Base-by-base conservation (phyloP, 2,888 invertebrate species). In the Ochropleura plecta region DNA sequence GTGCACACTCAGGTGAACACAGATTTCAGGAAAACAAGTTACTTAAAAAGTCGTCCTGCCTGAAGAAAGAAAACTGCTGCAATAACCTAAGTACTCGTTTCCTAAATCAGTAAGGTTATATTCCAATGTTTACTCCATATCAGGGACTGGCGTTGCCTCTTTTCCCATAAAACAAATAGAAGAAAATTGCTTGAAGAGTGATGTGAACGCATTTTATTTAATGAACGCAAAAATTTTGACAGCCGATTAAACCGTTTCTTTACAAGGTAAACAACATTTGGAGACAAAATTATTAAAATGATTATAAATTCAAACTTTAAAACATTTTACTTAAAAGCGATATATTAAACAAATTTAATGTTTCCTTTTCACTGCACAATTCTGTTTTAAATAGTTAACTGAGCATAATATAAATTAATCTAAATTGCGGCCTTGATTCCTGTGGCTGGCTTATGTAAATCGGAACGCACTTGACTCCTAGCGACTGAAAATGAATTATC, bases 401-500 rank as follows among this genome's bases (percentile, higher is more conserved):
- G 10, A 40, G 14, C 6, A 5, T 62, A 44, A 49, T n/a, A 18
- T 20, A 59, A 40, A 48, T 20, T 14, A 5, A 12, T 3, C 14
- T 4, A 48, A 53, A 7, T 49, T 14, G 9, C 48, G 12, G 44
- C n/a, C 44, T 69, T 55, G 16, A 49, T 40, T 79, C 12, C 5
- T 42, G 46, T 42, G 44, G 10, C 40, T 30, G 16, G 4, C 16
- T 14, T 10, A n/a, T 7, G 42, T 42, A 12, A 48, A 84, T 79
- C 53, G 83, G 64, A 86, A 78, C 73, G 79, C 63, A 78, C 59
- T 80, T 83, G 70, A 76, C 73, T 83, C 75, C 73, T 81, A 78
- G 86, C 84, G 82, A 82, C 78, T 79, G 86, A 83, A 84, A 84
- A 82, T 81, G 80, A 86, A 76, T 76, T 84, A 82, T 79, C 85